These are phyloP conservation scores for Oreochromis grahami DNA, from an alignment of 2,797 vertebrate species.

Conservation along the genomic window DNA sequence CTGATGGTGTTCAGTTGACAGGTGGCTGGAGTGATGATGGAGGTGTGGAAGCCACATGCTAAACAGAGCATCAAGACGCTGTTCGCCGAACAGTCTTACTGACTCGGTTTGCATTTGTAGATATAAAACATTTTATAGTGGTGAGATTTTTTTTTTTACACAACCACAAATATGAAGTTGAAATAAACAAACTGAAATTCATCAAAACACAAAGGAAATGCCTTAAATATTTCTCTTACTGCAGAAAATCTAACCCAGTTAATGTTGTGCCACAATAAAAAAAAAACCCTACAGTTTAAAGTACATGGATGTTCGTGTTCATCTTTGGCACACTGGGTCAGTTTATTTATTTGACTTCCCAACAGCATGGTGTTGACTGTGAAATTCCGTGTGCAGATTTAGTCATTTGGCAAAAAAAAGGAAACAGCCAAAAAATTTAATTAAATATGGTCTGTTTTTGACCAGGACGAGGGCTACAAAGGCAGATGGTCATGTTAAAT, in stretches of 20 bases:
- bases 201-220: neutral
- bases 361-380: neutral
- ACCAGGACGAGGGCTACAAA: neutral
- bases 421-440: neutral
- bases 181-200: neutral
- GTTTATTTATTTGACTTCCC: neutral
- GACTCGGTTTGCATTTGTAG: neutral
- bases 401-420: neutral
- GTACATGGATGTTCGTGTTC: neutral
- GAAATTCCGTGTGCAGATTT: neutral
- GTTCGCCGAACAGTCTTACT: neutral
- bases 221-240: neutral
- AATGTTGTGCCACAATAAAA: neutral
- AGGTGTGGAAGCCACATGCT: conserved; percentile 63
- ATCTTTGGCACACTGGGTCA: neutral
- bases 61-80: conserved; percentile 32
- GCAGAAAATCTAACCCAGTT: neutral
- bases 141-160: neutral
- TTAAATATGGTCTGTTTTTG: neutral
- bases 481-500: neutral
- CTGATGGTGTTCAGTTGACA: conserved; percentile 70
- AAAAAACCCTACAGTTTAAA: neutral
- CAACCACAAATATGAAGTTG: neutral
- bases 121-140: neutral
- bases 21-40: conserved; percentile 65